Base-by-base conservation (phyloP, 1,140 invertebrate genomes). In the Patella vulgata region DNA sequence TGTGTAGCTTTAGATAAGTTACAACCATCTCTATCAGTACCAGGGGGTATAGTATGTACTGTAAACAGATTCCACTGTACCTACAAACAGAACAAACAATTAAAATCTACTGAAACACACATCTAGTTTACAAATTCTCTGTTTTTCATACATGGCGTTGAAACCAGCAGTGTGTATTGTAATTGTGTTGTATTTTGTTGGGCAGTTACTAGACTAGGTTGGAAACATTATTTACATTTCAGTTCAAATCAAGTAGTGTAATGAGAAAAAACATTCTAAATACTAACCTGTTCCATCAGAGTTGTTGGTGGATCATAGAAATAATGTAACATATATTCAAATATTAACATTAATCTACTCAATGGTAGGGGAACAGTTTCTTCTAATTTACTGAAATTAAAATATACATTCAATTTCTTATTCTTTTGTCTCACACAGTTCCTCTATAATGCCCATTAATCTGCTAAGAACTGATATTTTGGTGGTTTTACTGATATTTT, bases 301-400 rank as follows among this genome's bases (percentile, higher is more conserved):
- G 78, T 77, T 5, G 81, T 66, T 8, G 87, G 86, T 11, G 87
- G 84, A 80, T 97, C 95, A 79, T 98, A 98, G 21, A 98, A 86
- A 86, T 97, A 92, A 81, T 94, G 93, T 89, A 98, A 93, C 55
- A 98, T 89, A 76, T 98, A 98, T 77, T 98, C 96, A 60, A 98
- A 89, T n/a, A 98, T 86, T 14, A 97, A 86, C 23, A 97, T 85
- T 31, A 98, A 82, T 44, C 96, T 87, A 0, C 93, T 93, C 5
- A 95, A 84, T 74, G 93, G 88, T 62, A 97, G 87, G 21, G 96
- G 87, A 79, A 80, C 68, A 28, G 68, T 73, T 12, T 69, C 68
- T 43, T 73, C 69, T 25, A 82, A 59, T 27, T 70, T 70, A 21
- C 78, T 78, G 65, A 9, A 70, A 73, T 52, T 40, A 36, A 59